Percentiles rank a stretch among this genome's conserved stretches.
Evolutionary conservation across 2,113 vertebrate genomes (phyloP).

Genomic region (Synchiropus splendidus): DNA sequence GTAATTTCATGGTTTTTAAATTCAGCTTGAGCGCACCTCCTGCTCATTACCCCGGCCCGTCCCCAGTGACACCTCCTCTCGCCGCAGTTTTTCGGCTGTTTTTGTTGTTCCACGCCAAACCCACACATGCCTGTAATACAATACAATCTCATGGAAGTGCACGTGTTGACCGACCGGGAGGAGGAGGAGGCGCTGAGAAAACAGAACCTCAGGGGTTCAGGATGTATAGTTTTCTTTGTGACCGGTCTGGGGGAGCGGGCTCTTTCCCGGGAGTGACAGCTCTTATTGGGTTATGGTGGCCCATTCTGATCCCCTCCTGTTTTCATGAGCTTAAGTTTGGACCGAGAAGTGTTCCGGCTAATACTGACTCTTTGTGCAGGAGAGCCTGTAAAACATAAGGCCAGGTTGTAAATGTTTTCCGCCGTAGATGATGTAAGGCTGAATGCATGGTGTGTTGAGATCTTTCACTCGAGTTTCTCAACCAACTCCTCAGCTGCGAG

Average conservation of each 20-base stretch:
- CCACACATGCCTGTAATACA: not conserved
- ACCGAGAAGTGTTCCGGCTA: slow-evolving; percentile 46
- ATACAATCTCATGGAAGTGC: slow-evolving; percentile 3
- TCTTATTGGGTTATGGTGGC: slow-evolving; percentile 38
- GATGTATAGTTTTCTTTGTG: slow-evolving; percentile 28
- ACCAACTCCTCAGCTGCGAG: not conserved
- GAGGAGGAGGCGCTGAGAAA: slow-evolving; percentile 18
- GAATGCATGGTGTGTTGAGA: slow-evolving; percentile 14
- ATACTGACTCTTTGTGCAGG: slow-evolving; percentile 25
- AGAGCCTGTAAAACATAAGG: slow-evolving; percentile 17
- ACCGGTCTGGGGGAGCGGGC: slow-evolving; percentile 6
- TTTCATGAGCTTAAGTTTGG: slow-evolving; percentile 33
- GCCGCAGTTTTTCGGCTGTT: too few species aligned
- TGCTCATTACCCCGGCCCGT: slow-evolving; percentile 37
- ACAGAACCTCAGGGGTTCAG: slow-evolving; percentile 5
- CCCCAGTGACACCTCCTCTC: slow-evolving; percentile 11
- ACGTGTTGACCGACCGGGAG: slow-evolving; percentile 8
- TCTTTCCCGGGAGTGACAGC: slow-evolving; percentile 24
- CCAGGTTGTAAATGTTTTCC: slow-evolving; percentile 21
- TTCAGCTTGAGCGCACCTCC: slow-evolving; percentile 31
- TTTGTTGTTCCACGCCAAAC: not conserved
- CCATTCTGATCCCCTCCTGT: slow-evolving; percentile 36
- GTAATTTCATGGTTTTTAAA: slow-evolving; percentile 67
- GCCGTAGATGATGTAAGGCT: slow-evolving; percentile 23
- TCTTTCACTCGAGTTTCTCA: not conserved